Evolutionary conservation across 2,113 vertebrate species (phyloP).

Genomic region (Urocynchramus pylzowi): DNA sequence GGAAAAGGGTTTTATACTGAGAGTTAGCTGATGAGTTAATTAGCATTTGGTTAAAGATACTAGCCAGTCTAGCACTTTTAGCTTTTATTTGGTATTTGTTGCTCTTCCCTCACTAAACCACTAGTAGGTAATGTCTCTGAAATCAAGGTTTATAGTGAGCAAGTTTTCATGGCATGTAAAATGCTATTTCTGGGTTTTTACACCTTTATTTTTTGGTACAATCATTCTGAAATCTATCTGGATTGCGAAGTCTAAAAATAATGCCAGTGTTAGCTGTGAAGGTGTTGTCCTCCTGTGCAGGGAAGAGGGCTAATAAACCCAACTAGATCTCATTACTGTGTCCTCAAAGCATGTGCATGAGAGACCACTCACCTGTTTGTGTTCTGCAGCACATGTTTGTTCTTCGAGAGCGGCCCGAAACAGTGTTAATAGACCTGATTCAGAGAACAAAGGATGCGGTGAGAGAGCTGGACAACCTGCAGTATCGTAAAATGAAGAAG

Average conservation of each 20-base stretch:
- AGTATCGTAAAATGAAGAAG: slow-evolving; percentile 99
- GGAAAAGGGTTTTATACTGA: neutral
- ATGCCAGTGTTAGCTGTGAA: neutral
- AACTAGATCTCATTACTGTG: neutral
- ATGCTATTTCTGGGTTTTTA: neutral
- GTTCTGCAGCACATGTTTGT: slow-evolving; percentile 91
- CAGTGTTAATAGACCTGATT: slow-evolving; percentile 96
- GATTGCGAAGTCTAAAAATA: neutral
- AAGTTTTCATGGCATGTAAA: neutral
- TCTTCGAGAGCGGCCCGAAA: slow-evolving; percentile 90
- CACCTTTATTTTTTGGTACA: neutral
- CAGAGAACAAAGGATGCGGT: slow-evolving; percentile 97
- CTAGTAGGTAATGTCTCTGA: neutral
- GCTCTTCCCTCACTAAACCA: neutral
- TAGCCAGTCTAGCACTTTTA: neutral
- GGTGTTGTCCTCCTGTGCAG: neutral
- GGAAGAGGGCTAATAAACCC: neutral
- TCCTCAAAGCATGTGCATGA: neutral
- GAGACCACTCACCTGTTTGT: neutral
- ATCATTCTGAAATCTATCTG: neutral
- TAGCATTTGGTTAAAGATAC: neutral
- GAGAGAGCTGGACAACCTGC: slow-evolving; percentile 96
- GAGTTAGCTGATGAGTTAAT: neutral
- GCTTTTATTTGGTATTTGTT: neutral
- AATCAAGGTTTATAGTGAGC: neutral